These are phyloP conservation scores for Eonycteris spelaea DNA, from an alignment of 2,113 vertebrate species.

Conservation along the genomic window DNA sequence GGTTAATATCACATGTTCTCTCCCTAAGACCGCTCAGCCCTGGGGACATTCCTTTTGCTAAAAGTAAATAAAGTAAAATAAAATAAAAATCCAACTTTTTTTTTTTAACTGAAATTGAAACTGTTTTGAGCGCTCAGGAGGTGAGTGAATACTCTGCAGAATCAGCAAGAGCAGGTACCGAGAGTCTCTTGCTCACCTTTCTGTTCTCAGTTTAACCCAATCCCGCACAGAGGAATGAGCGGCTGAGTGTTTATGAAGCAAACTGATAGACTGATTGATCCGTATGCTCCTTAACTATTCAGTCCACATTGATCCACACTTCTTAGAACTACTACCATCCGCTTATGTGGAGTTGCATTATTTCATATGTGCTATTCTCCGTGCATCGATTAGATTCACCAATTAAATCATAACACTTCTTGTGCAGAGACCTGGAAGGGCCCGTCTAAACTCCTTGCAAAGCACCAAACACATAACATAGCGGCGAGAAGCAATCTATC, in stretches of 20 bases:
- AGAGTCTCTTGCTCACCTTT: not conserved
- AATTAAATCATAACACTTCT: not conserved
- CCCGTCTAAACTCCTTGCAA: not conserved
- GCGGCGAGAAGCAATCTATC: not conserved
- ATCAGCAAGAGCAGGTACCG: not conserved
- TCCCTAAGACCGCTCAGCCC: not conserved
- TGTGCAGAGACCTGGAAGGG: no score
- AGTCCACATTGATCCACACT: not conserved
- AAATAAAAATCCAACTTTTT: not conserved
- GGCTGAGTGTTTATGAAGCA: not conserved
- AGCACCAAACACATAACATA: not conserved
- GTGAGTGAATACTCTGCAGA: not conserved
- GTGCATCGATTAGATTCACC: not conserved
- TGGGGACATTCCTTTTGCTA: not conserved
- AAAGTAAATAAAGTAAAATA: not conserved
- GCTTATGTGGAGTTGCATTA: not conserved
- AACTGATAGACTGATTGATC: not conserved
- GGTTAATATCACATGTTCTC: not conserved
- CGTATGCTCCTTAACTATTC: not conserved
- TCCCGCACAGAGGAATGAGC: not conserved
- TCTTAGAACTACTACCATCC: not conserved
- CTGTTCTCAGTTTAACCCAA: not conserved
- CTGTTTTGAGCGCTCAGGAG: not conserved
- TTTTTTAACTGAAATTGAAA: not conserved
- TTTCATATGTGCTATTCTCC: not conserved